Base-by-base conservation (phyloP, 2,888 invertebrate species). In the Vannuccia rotundouncinata region DNA sequence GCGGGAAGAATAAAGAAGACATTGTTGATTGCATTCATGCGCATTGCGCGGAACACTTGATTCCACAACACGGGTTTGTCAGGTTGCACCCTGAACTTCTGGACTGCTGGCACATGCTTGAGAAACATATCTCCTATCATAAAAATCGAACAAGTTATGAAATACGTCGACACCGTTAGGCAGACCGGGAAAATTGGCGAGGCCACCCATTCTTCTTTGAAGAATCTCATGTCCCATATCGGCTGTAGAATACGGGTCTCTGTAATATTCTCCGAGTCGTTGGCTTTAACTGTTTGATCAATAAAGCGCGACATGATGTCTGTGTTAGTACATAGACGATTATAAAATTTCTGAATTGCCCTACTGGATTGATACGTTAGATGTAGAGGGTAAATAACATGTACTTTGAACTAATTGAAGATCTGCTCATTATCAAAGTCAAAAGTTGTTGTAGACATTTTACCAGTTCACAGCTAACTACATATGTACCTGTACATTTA, bases 141-240 rank as follows among this genome's bases (percentile, higher is more conserved):
- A 83, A 89, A 89, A 29, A 88, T 85, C 22, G 85, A 81, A 79
- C 88, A 87, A 82, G 85, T 84, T n/a, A 83, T 78, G 83, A 89
- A 88, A 83, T 89, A 89, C 82, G 87, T 86, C 0, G 84, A 83
- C 0, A 89, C 85, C 0, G 88, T 88, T 45, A 88, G 83, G 81
- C 89, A 81, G 22, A 89, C 88, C 1, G 89, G 89, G 81, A 89
- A 89, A 22, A 89, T 83, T 0, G 89, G 89, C 1, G 89, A 89
- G 27, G 85, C 83, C 27, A 89, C 81, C 77, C 85, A 85, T 60
- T 86, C 86, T 80, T 88, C 88, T 82, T 86, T 83, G 29, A 84
- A 84, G 10, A 87, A 80, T 0, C 85, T 83, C 25, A 85, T 66
- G 82, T 88, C 87, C 89, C 89, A 89, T 1, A 88, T 77, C 0